These are phyloP conservation scores for Hassar affinis DNA, from an alignment of 2,113 vertebrate species.

Conservation along the genomic window DNA sequence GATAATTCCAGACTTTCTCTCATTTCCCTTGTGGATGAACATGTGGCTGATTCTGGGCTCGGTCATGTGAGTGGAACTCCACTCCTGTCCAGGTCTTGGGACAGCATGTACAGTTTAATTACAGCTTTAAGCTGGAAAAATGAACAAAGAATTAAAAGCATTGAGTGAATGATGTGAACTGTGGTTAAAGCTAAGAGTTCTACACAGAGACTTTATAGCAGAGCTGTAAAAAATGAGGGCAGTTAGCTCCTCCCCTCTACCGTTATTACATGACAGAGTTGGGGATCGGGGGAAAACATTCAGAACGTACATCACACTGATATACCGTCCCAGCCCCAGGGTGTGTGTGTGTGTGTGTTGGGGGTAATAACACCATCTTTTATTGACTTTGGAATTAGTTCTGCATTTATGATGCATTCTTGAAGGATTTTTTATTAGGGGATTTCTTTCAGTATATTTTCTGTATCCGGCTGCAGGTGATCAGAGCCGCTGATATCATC, in stretches of 20 bases:
- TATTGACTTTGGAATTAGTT: not conserved
- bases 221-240: not conserved
- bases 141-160: not conserved
- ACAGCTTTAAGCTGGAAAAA: not conserved
- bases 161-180: not conserved
- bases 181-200: not conserved
- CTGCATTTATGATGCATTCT: not conserved
- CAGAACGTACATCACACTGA: not conserved
- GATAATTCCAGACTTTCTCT: too few species aligned
- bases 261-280: too few species aligned
- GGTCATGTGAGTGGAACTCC: too few species aligned
- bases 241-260: too few species aligned
- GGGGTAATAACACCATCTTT: slow-evolving; percentile 2
- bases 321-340: not conserved
- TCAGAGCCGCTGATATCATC: not conserved
- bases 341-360: not conserved
- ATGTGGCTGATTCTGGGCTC: too few species aligned
- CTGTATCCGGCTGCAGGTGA: not conserved
- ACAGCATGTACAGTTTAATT: not conserved
- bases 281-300: too few species aligned
- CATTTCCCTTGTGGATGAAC: too few species aligned
- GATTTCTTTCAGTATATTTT: not conserved
- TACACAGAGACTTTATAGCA: not conserved
- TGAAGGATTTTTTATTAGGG: not conserved
- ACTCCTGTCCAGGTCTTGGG: too few species aligned